Evolutionary conservation across 1,140 invertebrate genomes (phyloP), one percentile per base, ranked within the genome.

Genomic region (Pinna nobilis): DNA sequence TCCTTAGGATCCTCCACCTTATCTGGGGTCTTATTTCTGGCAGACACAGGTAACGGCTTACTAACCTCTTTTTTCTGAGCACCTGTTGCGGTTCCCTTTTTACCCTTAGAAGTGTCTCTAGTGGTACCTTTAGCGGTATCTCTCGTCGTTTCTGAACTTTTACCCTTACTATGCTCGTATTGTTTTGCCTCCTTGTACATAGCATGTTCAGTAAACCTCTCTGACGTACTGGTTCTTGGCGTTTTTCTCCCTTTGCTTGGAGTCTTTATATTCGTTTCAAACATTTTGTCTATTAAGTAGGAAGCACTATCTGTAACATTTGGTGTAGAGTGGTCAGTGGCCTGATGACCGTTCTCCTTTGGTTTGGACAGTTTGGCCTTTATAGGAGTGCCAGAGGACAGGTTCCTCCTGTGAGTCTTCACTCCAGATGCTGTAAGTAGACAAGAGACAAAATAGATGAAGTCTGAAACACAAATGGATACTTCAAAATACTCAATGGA

Each of bases 201-300:
- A 20, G 70, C 66, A 75, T 82, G 74, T 50, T 86, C 84, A 7
- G 80, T 78, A n/a, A 77, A 77, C 44, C 68, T 44, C 13, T 81
- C 76, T 39, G 65, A 66, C 33, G 66, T 47, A 15, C 60, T 74
- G 28, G 50, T 50, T 47, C 41, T 69, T 33, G 65, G 39, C 23
- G 65, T 68, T 25, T 35, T 33, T 28, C 57, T 64, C 23, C 35
- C 41, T 57, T 68, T 74, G 2, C 37, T 23, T 9, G 41, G 23
- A 13, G 44, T 23, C 7, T 66, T 51, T n/a, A 30, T 37, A 39
- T 59, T 37, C 47, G 49, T 70, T 41, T 80, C 78, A 67, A 86
- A 82, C 83, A 84, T 86, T 72, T 83, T 82, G 53, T 84, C 83
- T 35, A 84, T 80, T 15, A 84, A 78, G 66, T 79, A 84, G 2